Percentiles rank a stretch among this genome's conserved stretches.
phyloP scores from a whole-genome alignment of 1,140 invertebrate genomes.

The Platyscapa corneri region DNA sequence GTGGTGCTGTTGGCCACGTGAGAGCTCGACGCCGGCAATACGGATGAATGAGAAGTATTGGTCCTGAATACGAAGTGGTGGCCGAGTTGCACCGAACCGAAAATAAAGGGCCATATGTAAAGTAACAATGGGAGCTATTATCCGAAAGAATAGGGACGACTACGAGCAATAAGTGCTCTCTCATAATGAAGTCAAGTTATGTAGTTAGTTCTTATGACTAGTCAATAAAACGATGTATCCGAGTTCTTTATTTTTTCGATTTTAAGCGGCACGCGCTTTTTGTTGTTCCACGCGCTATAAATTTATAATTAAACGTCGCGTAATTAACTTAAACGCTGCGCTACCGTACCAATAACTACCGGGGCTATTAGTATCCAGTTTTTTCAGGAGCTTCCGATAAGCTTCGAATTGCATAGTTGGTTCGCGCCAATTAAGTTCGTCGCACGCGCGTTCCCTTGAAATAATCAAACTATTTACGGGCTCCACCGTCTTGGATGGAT shows the following conservation, averaged over 20 bases:
- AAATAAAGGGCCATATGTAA: slow-evolving; percentile 48
- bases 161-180: slow-evolving; percentile 37
- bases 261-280: background rate
- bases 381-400: too few species aligned
- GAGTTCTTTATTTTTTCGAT: background rate
- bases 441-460: too few species aligned
- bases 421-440: too few species aligned
- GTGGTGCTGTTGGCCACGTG: background rate
- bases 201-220: background rate
- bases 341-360: too few species aligned
- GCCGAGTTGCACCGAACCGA: background rate
- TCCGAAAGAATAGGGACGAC: slow-evolving; percentile 32
- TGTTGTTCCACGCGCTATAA: background rate
- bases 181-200: slow-evolving; percentile 40
- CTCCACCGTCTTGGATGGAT: too few species aligned
- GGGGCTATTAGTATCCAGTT: too few species aligned
- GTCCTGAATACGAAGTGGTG: background rate
- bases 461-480: too few species aligned
- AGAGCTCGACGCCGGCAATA: background rate
- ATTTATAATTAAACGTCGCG: background rate
- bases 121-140: slow-evolving; percentile 47
- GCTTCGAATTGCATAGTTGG: too few species aligned
- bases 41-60: slow-evolving; percentile 14
- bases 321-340: too few species aligned
- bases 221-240: background rate